Percentiles rank a stretch among this genome's conserved stretches.
Conservation (phyloP, 2,888 invertebrate genomes). For the Heliconius erato region DNA sequence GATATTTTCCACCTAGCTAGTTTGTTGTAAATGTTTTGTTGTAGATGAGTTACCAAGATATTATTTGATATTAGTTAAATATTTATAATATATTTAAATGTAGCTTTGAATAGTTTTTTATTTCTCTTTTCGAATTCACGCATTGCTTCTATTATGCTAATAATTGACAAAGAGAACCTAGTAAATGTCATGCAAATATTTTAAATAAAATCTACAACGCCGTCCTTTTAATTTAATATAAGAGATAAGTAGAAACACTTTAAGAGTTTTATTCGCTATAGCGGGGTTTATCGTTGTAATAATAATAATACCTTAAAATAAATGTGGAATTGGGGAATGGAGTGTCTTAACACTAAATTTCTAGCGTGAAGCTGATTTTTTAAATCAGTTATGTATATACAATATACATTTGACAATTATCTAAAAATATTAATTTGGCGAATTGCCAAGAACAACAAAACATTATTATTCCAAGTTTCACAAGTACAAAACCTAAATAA, state of each 20-base stretch:
- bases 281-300: no score
- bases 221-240: no score
- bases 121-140: not conserved
- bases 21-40: not conserved
- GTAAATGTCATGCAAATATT: no score
- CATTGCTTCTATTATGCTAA: no score
- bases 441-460: constrained; percentile 6
- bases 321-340: no score
- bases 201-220: no score
- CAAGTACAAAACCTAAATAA: constrained; percentile 39
- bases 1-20: not conserved
- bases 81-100: not conserved
- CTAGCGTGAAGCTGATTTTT: no score
- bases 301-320: no score
- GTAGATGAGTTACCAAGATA: not conserved
- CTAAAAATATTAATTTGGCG: constrained; percentile 15
- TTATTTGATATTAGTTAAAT: not conserved
- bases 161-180: no score
- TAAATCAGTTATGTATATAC: not conserved
- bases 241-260: no score
- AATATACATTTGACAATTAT: constrained; percentile 3
- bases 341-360: no score
- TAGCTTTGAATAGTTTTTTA: not conserved
- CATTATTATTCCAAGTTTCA: constrained; percentile 30
- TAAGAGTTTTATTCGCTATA: no score